These are phyloP conservation scores for Metridium senile DNA, from an alignment of 92 coral and sea anemone genomes.

Conservation along the genomic window DNA sequence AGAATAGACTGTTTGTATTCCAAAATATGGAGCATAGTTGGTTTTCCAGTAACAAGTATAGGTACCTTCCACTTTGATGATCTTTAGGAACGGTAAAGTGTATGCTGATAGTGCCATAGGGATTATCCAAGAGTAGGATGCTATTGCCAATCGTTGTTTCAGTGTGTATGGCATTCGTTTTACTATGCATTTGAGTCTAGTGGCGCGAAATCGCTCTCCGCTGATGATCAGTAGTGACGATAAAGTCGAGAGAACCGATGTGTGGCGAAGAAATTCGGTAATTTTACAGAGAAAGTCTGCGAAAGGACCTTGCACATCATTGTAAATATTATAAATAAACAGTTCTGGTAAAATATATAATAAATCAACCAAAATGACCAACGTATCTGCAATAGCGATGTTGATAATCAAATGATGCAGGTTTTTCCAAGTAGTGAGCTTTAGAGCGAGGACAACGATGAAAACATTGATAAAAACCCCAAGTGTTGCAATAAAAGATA, in stretches of 20 bases:
- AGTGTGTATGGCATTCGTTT: not conserved
- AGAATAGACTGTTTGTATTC: not conserved
- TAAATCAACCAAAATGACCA: not conserved
- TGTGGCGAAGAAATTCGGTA: not conserved
- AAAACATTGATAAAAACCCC: not conserved
- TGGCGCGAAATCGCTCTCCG: not conserved
- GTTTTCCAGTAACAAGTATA: not conserved
- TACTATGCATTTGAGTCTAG: not conserved
- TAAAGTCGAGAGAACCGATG: not conserved
- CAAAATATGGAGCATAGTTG: not conserved
- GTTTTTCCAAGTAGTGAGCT: not conserved
- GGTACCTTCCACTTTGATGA: not conserved
- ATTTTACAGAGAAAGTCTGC: not conserved
- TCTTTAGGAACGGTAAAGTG: not conserved
- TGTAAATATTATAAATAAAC: not conserved
- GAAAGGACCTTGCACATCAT: not conserved
- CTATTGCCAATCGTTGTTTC: not conserved
- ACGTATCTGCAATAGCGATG: not conserved
- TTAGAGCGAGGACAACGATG: not conserved
- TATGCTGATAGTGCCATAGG: not conserved
- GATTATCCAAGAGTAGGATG: not conserved
- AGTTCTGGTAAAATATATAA: not conserved
- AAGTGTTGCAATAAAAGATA: not conserved
- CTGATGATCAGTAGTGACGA: not conserved
- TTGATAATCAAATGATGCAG: conserved; percentile 1